Evolutionary conservation across 2,888 invertebrate species (phyloP), one percentile per base, ranked within the genome.

Genomic region (Hypercompe scribonia): DNA sequence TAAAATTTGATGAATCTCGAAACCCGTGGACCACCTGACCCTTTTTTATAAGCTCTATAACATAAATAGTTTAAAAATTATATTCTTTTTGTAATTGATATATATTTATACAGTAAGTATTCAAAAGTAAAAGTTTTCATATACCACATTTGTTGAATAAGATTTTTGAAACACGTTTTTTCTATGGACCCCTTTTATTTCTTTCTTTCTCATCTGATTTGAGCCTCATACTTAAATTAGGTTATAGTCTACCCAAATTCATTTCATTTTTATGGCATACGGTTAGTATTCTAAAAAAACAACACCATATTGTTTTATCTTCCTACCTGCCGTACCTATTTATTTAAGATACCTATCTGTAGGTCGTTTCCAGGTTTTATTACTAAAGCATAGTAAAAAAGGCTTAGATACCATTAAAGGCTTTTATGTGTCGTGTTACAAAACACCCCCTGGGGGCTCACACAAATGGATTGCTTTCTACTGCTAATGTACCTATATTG

Each of bases 381-480:
- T 82, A 84, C 80, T 79, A 84, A 85, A 82, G 79, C 79, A 76
- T 75, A 74, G 77, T 85, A 84, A 85, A 85, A n/a, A 82, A 78
- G 76, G 78, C 75, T 83, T 78, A 74, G 74, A 75, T 75, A 74
- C 73, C 76, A 75, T 80, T 86, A 85, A 84, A 79, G 74, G 77
- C 78, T 84, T 85, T 85, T 85, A 82, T 75, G 74, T 67, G 34
- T 66, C 75, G 71, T 78, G 82, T 85, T 74, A 79, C 81, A 71
- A 69, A 79, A 79, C 78, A 80, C 80, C 77, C 81, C 80, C 76
- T 39, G 70, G 74, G 75, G 77, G 79, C 28, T 72, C 36, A 70
- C 74, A 79, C 78, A 81, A 82, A 82, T 82, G 81, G 78, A 78
- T 78, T 82, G 81, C 70, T 78, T 81, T 79, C 76, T 36, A 72